These are phyloP conservation scores for Ischnus inquisitorius DNA, from an alignment of 2,888 invertebrate species.

Conservation along the genomic window DNA sequence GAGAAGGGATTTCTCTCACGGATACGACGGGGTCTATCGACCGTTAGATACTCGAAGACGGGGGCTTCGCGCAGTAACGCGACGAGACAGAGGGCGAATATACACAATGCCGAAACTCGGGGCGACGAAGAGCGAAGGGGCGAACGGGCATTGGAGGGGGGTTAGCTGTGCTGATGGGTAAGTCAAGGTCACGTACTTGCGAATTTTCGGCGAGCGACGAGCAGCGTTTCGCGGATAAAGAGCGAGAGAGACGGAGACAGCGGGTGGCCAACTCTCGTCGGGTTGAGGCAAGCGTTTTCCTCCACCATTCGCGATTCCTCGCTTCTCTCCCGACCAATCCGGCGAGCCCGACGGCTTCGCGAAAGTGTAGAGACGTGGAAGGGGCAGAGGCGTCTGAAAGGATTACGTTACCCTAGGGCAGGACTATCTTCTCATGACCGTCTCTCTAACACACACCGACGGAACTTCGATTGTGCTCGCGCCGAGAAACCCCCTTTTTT, in stretches of 20 bases:
- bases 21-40: slow-evolving; percentile 67
- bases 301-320: slow-evolving; percentile 8
- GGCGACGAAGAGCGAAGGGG: neutral
- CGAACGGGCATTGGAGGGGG: neutral
- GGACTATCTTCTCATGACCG: slow-evolving; percentile 72
- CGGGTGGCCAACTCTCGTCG: slow-evolving; percentile 25
- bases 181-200: slow-evolving; percentile 79
- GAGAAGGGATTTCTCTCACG: slow-evolving; percentile 51
- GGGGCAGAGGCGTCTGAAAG: slow-evolving; percentile 73
- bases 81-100: slow-evolving; percentile 16
- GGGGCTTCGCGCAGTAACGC: slow-evolving; percentile 28
- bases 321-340: slow-evolving; percentile 56
- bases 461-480: slow-evolving; percentile 19
- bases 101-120: neutral
- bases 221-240: slow-evolving; percentile 30
- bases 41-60: slow-evolving; percentile 71
- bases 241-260: too few relatives aligned
- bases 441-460: slow-evolving; percentile 3
- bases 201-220: slow-evolving; percentile 73
- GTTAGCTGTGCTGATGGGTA: slow-evolving; percentile 39
- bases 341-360: slow-evolving; percentile 56
- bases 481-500: neutral
- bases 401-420: slow-evolving; percentile 84
- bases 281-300: slow-evolving; percentile 22
- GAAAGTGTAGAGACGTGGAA: slow-evolving; percentile 56